Evolutionary conservation across 2,113 vertebrate species (phyloP).

Genomic region (Anolis carolinensis): DNA sequence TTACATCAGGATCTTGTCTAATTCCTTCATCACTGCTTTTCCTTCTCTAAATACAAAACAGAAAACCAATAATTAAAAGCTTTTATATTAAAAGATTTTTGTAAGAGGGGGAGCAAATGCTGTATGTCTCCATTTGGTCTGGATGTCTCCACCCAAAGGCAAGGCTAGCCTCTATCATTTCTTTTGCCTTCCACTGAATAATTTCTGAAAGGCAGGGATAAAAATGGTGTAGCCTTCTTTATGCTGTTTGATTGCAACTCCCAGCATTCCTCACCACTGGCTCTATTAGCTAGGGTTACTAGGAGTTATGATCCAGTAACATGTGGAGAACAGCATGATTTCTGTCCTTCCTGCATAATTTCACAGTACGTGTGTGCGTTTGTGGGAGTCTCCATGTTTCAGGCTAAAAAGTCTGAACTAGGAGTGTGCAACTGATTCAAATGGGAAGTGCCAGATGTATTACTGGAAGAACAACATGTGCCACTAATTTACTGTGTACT

Average conservation of each 20-base stretch:
- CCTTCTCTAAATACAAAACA: not conserved
- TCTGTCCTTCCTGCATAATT: not conserved
- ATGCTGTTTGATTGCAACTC: too few relatives aligned
- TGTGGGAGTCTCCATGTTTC: not conserved
- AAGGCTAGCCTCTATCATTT: not conserved
- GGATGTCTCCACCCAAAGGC: not conserved
- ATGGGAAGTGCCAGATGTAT: not conserved
- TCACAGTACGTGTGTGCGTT: not conserved
- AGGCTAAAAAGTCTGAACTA: not conserved
- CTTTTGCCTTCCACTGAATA: not conserved
- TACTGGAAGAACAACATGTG: not conserved
- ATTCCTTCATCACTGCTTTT: too few relatives aligned
- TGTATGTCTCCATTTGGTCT: not conserved
- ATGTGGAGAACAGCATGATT: too few relatives aligned
- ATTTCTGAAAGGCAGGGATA: not conserved
- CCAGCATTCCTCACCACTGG: too few relatives aligned
- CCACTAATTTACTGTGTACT: constrained; percentile 11
- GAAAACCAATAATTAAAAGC: not conserved
- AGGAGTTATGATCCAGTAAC: too few relatives aligned
- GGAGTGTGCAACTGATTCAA: not conserved
- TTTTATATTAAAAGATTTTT: not conserved
- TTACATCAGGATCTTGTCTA: too few relatives aligned
- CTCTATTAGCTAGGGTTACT: too few relatives aligned
- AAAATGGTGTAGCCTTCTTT: too few relatives aligned
- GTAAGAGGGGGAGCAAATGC: too few relatives aligned